Evolutionary conservation across 2,797 vertebrate genomes (phyloP), one percentile per base, ranked within the genome.

Genomic region (Echeneis naucrates): DNA sequence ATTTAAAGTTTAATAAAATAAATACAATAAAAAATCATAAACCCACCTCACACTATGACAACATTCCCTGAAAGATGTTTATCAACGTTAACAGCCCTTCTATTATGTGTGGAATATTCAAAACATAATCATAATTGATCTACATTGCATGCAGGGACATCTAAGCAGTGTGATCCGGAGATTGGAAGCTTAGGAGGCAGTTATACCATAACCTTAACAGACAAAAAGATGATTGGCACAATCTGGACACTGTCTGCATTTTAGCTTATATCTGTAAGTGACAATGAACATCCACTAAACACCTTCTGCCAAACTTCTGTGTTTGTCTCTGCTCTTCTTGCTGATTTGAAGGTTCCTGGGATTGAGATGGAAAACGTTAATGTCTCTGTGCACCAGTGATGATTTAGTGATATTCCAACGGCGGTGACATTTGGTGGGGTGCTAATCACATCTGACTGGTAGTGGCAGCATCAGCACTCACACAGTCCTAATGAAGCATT

Each of bases 131-230:
- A 74, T 68, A 52, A 23, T 27, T 48, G 38, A 70, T 54, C 62
- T 82, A 62, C 13, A 21, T 68, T 62, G 53, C 84, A 77, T 77
- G 84, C 69, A 79, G 81, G 72, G 71, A 77, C 74, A 72, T 72
- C 81, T 76, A 73, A 70, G 72, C 40, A 61, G 42, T 24, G 53
- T 51, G 58, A 73, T 26, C n/a, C 8, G 17, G 14, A 63, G 74
- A 70, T 59, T 57, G 79, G 59, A 38, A 63, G 74, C 70, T 59
- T 57, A 79, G 59, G 38, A 68, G 68, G 5, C 37, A 59, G 40
- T 59, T 54, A 37, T 30, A 60, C 19, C 47, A 33, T 32, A 56
- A 38, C 19, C 26, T 74, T 10, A 61, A 45, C 24, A 65, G 45
- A 62, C 62, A 42, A 42, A 61, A 32, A 80, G 45, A 66, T 37